phyloP scores from a whole-genome alignment of 2,113 vertebrate genomes.

The Cromileptes altivelis region DNA sequence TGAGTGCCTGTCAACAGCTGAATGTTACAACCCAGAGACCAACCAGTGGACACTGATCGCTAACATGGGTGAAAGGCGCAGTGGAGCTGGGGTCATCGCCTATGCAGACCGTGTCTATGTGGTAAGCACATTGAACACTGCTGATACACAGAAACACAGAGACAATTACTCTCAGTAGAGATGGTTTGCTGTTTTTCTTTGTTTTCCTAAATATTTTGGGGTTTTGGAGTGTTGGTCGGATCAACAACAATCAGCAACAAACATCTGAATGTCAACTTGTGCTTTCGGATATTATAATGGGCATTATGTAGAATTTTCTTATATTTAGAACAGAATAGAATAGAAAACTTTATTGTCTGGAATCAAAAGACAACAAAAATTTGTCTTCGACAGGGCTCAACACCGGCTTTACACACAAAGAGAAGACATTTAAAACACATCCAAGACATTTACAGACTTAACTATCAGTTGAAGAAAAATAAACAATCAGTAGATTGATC shows the following conservation, averaged over 20 bases:
- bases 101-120: slow-evolving; percentile 42
- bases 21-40: slow-evolving; percentile 47
- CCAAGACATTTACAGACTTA: neutral
- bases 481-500: neutral
- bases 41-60: slow-evolving; percentile 59
- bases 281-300: neutral
- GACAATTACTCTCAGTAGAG: too few species aligned
- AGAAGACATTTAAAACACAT: too few species aligned
- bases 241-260: neutral
- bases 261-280: neutral
- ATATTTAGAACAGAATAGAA: neutral
- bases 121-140: slow-evolving; percentile 31
- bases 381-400: too few species aligned
- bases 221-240: neutral
- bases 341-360: too few species aligned
- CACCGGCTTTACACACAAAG: too few species aligned
- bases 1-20: slow-evolving; percentile 83
- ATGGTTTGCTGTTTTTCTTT: too few species aligned
- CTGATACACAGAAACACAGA: neutral
- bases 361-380: too few species aligned
- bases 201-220: too few species aligned
- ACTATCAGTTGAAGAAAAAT: neutral
- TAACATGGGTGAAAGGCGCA: slow-evolving; percentile 40
- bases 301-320: neutral
- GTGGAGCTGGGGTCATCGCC: slow-evolving; percentile 28